phyloP scores from a whole-genome alignment of 1,140 invertebrate species.

The Limonius californicus region DNA sequence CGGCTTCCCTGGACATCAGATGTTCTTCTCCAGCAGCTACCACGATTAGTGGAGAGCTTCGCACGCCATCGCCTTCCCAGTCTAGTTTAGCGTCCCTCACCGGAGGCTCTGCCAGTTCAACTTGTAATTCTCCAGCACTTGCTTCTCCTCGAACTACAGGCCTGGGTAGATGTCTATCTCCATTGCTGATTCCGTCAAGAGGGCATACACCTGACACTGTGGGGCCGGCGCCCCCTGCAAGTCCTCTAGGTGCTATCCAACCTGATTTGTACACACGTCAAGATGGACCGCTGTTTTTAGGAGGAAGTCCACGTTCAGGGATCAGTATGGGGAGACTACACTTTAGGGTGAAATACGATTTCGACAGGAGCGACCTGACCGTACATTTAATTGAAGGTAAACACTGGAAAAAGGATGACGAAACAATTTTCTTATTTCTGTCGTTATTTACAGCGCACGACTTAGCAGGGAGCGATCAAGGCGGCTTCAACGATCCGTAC shows the following conservation, averaged over 20 bases:
- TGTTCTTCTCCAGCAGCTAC: conserved; percentile 49
- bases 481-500: conserved; percentile 85
- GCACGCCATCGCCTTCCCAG: conserved; percentile 53
- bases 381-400: conserved; percentile 85
- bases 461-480: conserved; percentile 72
- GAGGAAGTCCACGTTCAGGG: conserved; percentile 54
- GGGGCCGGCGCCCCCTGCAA: conserved; percentile 53
- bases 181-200: conserved; percentile 63
- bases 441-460: conserved; percentile 63
- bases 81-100: conserved; percentile 56
- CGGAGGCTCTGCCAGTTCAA: conserved; percentile 49
- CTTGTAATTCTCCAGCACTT: conserved; percentile 50
- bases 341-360: conserved; percentile 83
- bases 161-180: conserved; percentile 58
- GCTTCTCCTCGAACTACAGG: conserved; percentile 45
- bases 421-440: not conserved
- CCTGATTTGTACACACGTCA: conserved; percentile 77
- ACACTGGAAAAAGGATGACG: not conserved
- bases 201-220: conserved; percentile 45
- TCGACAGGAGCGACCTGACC: conserved; percentile 81
- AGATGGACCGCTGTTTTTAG: conserved; percentile 70
- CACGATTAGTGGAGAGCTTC: conserved; percentile 36
- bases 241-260: conserved; percentile 78
- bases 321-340: conserved; percentile 74
- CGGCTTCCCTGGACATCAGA: conserved; percentile 69